phyloP scores from a whole-genome alignment of 2,113 vertebrate genomes.

The Apistogramma diplotaenia region DNA sequence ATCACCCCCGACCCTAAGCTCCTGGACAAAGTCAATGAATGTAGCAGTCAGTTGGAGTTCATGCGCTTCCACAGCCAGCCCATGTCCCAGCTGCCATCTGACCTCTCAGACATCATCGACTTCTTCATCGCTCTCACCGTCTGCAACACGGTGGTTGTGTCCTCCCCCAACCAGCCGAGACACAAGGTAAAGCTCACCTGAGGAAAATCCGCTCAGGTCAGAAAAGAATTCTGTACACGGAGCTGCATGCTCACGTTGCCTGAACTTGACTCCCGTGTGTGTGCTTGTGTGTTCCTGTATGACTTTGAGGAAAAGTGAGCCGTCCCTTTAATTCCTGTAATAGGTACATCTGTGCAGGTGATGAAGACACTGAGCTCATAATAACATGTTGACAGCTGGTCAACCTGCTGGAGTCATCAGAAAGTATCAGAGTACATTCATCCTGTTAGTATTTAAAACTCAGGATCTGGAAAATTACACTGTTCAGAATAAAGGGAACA shows the following conservation, averaged over 20 bases:
- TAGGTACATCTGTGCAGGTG: background rate
- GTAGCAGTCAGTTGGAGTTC: slow-evolving; percentile 83
- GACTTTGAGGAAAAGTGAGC: background rate
- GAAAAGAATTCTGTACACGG: background rate
- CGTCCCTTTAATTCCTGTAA: background rate
- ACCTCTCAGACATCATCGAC: slow-evolving; percentile 88
- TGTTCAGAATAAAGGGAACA: too few relatives aligned
- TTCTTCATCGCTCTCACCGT: slow-evolving; percentile 96
- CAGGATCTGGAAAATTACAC: background rate
- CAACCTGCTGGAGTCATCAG: background rate
- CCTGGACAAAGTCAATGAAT: slow-evolving; percentile 91
- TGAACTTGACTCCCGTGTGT: background rate
- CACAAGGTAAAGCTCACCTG: slow-evolving; percentile 82
- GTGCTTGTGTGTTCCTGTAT: background rate
- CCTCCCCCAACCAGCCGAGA: slow-evolving; percentile 90
- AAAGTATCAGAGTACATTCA: background rate
- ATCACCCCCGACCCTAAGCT: slow-evolving; percentile 93
- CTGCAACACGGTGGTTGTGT: slow-evolving; percentile 97
- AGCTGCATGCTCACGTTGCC: background rate
- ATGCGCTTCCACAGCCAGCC: slow-evolving; percentile 81
- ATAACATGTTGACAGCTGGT: background rate
- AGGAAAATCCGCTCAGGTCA: background rate
- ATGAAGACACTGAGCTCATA: background rate
- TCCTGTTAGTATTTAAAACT: too few relatives aligned
- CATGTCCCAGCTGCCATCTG: slow-evolving; percentile 83